Percentiles rank a stretch among this genome's conserved stretches.
Evolutionary conservation across 2,888 invertebrate genomes (phyloP).

Genomic region (Nezara viridula): DNA sequence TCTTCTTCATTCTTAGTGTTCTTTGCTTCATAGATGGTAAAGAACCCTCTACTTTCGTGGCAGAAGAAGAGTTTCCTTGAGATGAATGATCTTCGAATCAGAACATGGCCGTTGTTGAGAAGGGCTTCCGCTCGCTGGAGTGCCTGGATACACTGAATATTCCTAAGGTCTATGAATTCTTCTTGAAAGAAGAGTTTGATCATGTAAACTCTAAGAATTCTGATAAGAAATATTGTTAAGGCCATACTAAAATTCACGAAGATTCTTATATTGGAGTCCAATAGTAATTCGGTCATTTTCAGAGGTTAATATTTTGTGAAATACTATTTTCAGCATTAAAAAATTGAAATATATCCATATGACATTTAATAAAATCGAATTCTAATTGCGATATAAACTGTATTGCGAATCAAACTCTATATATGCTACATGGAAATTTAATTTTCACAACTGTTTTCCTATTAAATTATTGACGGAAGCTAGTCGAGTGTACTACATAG

Average conservation of each 20-base stretch:
- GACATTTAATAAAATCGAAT: background rate
- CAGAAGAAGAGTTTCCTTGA: slow-evolving; percentile 16
- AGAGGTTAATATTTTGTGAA: background rate
- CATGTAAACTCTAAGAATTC: background rate
- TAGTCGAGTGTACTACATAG: no score
- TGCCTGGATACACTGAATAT: slow-evolving; percentile 1
- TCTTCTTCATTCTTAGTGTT: background rate
- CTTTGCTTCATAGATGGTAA: background rate
- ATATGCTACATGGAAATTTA: no score
- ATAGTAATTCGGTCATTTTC: slow-evolving; percentile 6
- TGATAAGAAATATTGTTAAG: background rate
- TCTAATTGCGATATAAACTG: no score
- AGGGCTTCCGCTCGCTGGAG: background rate
- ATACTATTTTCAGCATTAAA: background rate
- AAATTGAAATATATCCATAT: background rate
- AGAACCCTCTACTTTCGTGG: background rate
- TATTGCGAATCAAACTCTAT: no score
- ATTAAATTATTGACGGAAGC: no score
- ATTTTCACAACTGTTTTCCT: no score
- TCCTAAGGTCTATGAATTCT: background rate
- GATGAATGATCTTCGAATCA: background rate
- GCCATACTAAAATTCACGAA: slow-evolving; percentile 13
- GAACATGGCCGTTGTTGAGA: background rate
- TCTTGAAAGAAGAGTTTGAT: background rate
- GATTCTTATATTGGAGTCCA: background rate